Percentiles rank a stretch among this genome's conserved stretches.
phyloP scores from a whole-genome alignment of 2,888 invertebrate genomes.

The Catocala nupta region DNA sequence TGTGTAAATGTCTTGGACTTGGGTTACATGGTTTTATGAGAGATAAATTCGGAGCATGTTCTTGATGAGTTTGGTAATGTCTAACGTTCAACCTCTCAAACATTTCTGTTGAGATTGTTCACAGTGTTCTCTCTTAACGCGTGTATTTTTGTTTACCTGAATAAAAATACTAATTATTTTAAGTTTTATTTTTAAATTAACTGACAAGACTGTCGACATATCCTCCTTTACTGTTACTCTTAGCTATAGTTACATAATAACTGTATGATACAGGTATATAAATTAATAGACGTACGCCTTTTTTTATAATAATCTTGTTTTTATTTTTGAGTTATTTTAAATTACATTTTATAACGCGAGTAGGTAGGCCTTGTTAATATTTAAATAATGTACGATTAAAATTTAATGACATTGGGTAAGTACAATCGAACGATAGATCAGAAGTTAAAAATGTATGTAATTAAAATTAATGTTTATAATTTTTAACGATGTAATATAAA shows the following conservation, averaged over 20 bases:
- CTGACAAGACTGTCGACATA: constrained; percentile 59
- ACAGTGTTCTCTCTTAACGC: constrained; percentile 60
- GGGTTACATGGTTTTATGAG: constrained; percentile 26
- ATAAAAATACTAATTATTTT: constrained; percentile 80
- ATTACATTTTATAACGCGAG: constrained; percentile 73
- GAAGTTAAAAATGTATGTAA: constrained; percentile 69
- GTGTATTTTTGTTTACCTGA: constrained; percentile 76
- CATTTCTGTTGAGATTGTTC: constrained; percentile 39
- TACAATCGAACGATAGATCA: constrained; percentile 75
- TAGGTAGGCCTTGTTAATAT: constrained; percentile 76
- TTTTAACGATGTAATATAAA: constrained; percentile 76
- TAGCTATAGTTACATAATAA: constrained; percentile 32
- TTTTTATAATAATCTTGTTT: constrained; percentile 62
- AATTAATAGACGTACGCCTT: constrained; percentile 60
- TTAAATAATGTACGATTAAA: constrained; percentile 75
- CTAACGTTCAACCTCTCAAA: constrained; percentile 30
- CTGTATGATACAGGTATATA: constrained; percentile 37
- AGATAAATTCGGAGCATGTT: constrained; percentile 15
- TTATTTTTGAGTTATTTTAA: constrained; percentile 81
- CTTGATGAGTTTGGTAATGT: constrained; percentile 15
- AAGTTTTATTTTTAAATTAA: constrained; percentile 83
- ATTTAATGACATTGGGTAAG: constrained; percentile 67
- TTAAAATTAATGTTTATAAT: constrained; percentile 76
- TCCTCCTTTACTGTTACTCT: constrained; percentile 37
- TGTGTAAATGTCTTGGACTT: constrained; percentile 30